Evolutionary conservation across 2,113 vertebrate genomes (phyloP).

Genomic region (Solenodon paradoxus): DNA sequence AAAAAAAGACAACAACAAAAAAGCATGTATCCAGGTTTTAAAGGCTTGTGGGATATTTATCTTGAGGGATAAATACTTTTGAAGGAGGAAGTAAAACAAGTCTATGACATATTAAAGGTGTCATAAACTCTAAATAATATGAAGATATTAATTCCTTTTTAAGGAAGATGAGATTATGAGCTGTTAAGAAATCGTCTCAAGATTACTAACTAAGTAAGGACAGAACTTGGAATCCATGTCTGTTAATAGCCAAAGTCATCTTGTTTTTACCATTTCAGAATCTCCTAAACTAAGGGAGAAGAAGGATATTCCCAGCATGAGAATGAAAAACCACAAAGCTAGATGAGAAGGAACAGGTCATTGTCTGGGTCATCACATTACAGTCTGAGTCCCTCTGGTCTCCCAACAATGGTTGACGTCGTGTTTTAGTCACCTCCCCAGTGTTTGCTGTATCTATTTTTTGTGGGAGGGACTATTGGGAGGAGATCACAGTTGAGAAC

Average conservation of each 20-base stretch:
- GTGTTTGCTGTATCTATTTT: background rate
- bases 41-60: background rate
- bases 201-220: background rate
- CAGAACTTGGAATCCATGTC: background rate
- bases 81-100: background rate
- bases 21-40: too few species aligned
- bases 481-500: background rate
- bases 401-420: background rate
- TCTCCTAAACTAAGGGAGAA: background rate
- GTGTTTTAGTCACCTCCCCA: background rate
- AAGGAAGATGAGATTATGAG: background rate
- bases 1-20: background rate
- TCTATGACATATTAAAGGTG: background rate
- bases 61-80: background rate
- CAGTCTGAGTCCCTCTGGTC: rapidly evolving
- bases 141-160: background rate
- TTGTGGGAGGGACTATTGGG: too few species aligned
- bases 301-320: background rate
- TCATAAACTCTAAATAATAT: background rate
- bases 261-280: background rate
- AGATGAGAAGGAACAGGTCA: background rate
- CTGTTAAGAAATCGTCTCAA: background rate
- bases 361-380: background rate
- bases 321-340: background rate
- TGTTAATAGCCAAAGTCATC: background rate